Base-by-base conservation (phyloP, 2,797 vertebrate species). In the Spondyliosoma cantharus region DNA sequence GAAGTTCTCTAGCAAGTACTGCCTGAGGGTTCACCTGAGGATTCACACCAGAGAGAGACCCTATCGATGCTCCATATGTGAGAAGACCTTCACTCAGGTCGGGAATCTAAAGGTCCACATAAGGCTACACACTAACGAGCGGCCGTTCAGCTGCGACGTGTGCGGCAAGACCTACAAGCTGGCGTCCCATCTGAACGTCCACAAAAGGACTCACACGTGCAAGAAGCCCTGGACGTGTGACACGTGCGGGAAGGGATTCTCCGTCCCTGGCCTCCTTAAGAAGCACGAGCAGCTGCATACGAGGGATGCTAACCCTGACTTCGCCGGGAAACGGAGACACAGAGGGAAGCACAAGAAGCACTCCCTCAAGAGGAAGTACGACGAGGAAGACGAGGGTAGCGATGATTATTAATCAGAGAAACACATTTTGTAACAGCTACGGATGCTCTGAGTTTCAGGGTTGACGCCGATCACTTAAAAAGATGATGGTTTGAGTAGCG, bases 161-260 rank as follows among this genome's bases (percentile, higher is more conserved):
- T 95, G 95, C n/a, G 92, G 93, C 7, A 94, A 94, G 78, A 94
- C 91, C 32, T 95, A 95, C 87, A 93, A 93, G 68, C 72, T 95
- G 70, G 89, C 92, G 0, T 94, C 94, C 6, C 93, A 94, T 1
- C 87, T 95, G 54, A 93, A 93, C 4, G 93, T 93, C 75, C 94
- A 95, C 87, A 94, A 93, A 64, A 78, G 92, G 76, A 94, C 92
- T 19, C 94, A 95, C 29, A 91, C 91, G 0, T 92, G 92, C 75
- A 93, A 92, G 84, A 94, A 93, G 27, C 93, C 93, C 29, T 94
- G 93, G 92, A 90, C 86, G 0, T 95, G 94, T 1, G 92, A 88
- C 3, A 91, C 91, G 0, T 94, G 93, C 14, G 93, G 92, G 8
- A 94, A 93, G 75, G 93, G 89, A 0, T 95, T 94, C 87, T 88